phyloP scores from a whole-genome alignment of 2,113 vertebrate species.

The Puntigrus tetrazona region DNA sequence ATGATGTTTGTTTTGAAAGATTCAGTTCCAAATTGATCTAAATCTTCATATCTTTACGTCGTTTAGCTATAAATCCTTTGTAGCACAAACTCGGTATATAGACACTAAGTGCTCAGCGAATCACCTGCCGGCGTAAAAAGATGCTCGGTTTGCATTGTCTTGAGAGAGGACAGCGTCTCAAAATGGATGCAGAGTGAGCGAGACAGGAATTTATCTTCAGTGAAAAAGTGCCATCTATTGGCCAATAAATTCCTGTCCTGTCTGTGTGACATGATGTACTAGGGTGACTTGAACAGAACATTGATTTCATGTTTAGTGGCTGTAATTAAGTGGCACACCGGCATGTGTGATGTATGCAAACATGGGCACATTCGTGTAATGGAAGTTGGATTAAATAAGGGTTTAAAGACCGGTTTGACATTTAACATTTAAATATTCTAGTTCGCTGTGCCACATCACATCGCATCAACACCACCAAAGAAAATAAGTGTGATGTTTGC shows the following conservation, averaged over 20 bases:
- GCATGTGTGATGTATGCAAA: background rate
- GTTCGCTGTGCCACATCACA: background rate
- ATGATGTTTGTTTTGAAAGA: background rate
- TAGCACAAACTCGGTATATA: background rate
- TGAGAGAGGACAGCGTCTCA: conserved; percentile 48
- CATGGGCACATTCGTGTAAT: background rate
- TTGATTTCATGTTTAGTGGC: conserved; percentile 17
- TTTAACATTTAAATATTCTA: background rate
- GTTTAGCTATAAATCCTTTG: background rate
- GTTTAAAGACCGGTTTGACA: background rate
- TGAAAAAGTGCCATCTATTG: conserved; percentile 79
- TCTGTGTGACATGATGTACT: background rate
- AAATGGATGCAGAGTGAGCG: conserved; percentile 34
- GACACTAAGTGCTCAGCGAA: background rate
- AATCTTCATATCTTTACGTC: background rate
- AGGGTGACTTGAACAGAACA: background rate
- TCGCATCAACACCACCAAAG: background rate
- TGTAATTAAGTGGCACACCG: conserved; percentile 9
- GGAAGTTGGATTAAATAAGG: background rate
- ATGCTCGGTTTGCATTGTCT: background rate
- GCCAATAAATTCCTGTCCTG: conserved; percentile 46
- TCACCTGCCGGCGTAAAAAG: background rate
- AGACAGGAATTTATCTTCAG: conserved; percentile 57
- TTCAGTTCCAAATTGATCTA: background rate
- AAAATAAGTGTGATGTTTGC: background rate